Conservation (phyloP, 2,797 vertebrate genomes). For the Falco concolor region DNA sequence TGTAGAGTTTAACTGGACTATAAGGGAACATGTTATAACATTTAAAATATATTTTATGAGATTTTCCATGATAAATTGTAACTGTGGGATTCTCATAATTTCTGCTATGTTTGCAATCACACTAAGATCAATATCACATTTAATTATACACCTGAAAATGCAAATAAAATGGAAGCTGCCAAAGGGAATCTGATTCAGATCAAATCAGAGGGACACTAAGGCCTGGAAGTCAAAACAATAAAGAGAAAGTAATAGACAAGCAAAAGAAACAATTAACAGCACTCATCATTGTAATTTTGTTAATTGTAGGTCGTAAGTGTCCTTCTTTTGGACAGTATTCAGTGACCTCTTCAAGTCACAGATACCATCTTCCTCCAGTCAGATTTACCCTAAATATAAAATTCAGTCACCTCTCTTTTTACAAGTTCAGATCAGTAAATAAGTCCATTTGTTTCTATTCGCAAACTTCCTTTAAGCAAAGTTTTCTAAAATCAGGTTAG, state of each 20-base stretch:
- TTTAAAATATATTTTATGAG: not conserved
- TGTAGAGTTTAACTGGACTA: not conserved
- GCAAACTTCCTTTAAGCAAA: not conserved
- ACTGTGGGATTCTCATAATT: not conserved
- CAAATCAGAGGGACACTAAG: not conserved
- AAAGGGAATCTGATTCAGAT: not conserved
- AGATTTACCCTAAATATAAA: not conserved
- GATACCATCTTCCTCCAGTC: not conserved
- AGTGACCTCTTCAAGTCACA: not conserved
- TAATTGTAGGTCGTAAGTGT: not conserved
- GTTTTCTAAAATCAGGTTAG: not conserved
- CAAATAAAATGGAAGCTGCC: not conserved
- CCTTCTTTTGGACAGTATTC: not conserved
- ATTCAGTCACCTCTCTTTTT: not conserved
- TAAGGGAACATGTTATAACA: not conserved
- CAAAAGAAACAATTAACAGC: not conserved
- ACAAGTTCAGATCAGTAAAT: not conserved
- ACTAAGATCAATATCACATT: not conserved
- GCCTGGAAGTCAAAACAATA: not conserved
- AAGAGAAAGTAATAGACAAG: not conserved
- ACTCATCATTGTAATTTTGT: not conserved
- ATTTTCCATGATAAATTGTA: not conserved
- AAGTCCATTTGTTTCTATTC: not conserved
- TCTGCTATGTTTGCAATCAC: not conserved
- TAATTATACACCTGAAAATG: not conserved